Base-by-base conservation (phyloP, 1,140 invertebrate species). In the Ceratina japonica region DNA sequence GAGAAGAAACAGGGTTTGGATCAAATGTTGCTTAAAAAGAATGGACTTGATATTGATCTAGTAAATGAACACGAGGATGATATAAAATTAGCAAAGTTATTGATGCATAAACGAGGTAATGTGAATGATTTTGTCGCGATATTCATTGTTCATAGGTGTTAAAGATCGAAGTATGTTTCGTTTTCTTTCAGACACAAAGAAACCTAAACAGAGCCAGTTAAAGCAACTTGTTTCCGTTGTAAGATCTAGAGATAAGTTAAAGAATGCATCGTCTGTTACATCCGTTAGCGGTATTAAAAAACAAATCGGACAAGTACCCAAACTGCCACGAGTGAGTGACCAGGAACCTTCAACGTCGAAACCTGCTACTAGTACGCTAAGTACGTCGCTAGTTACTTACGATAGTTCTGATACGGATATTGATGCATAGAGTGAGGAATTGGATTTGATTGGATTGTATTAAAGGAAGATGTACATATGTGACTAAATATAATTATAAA, bases 11-110 rank as follows among this genome's bases (percentile, higher is more conserved):
- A 95, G 87, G 93, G 94, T 16, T 92, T 94, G 76, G 96, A 98
- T 89, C 94, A 95, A 72, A 91, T 93, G 37, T 91, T 98, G n/a
- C 91, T 97, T 69, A 94, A 95, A 66, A 98, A 96, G 89, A 95
- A 94, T 59, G 96, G 96, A 37, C 91, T 98, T 3, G 94, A 96
- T 87, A 97, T 98, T 72, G 90, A 94, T 58, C 92, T 98, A 20
- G 90, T 98, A 2, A 95, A 95, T 5, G 97, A 98, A 92, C 93
- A 93, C 52, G 94, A 95, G 80, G 96, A 97, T 80, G 97, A 98
- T 87, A 93, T 94, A 65, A 95, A 95, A 90, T 93, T 97, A 89
- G 97, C 97, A 0, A 94, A 95, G 3, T 91, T 98, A 24, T 93
- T 98, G 12, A 83, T 82, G 77, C 75, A 88, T 65, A 84, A 82